Percentiles rank a stretch among this genome's conserved stretches.
These are phyloP conservation scores for Trachurus trachurus DNA, from an alignment of 2,797 vertebrate species.

Conservation along the genomic window DNA sequence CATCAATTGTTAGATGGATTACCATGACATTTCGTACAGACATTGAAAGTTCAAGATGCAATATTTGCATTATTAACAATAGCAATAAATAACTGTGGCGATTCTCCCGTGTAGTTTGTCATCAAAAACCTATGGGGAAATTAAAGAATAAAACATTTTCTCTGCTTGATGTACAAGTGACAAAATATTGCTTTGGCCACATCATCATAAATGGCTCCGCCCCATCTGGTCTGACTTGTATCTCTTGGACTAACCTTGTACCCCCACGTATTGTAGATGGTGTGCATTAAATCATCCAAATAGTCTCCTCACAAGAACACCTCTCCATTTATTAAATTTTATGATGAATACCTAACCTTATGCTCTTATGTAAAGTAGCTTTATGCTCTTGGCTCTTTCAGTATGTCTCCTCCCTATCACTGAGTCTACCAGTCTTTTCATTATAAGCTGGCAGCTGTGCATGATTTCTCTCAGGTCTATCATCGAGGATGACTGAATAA, in stretches of 20 bases:
- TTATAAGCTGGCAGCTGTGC: conserved; percentile 22
- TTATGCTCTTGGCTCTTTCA: conserved; percentile 36
- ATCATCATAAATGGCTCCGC: background rate
- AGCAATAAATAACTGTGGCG: background rate
- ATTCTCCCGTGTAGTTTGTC: background rate
- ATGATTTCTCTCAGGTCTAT: conserved; percentile 47
- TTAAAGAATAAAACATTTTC: background rate
- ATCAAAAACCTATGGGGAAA: background rate
- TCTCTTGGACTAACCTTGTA: background rate
- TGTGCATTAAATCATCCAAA: conserved; percentile 19
- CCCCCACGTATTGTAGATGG: background rate
- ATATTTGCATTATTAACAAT: background rate
- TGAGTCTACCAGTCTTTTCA: conserved; percentile 30
- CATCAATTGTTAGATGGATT: background rate
- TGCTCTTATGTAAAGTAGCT: conserved; percentile 31
- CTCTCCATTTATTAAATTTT: conserved; percentile 12
- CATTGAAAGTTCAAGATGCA: background rate
- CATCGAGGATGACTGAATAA: conserved; percentile 49
- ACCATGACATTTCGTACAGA: background rate
- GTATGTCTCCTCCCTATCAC: conserved; percentile 25
- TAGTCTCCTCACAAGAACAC: background rate
- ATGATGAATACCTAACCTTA: conserved; percentile 26
- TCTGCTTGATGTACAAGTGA: background rate
- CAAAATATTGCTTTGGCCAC: background rate
- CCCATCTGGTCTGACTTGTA: background rate